These are phyloP conservation scores for Calephelis nemesis DNA, from an alignment of 1,140 invertebrate species.

Conservation along the genomic window DNA sequence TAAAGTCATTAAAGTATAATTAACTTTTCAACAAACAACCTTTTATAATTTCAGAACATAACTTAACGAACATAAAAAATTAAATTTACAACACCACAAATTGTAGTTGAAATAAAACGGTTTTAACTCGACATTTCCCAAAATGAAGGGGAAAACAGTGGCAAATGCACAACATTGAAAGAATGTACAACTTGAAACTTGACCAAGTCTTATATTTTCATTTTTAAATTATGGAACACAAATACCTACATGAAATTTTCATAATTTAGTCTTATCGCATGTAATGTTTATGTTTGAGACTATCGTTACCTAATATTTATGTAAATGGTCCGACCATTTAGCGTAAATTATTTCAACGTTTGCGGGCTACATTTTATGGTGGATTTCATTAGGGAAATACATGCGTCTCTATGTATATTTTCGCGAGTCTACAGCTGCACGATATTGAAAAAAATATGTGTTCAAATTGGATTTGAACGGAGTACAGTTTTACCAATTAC, in stretches of 20 bases:
- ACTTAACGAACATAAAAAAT: too few relatives aligned
- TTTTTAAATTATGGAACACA: conserved; percentile 59
- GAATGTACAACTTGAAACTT: neutral
- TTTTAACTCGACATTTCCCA: neutral
- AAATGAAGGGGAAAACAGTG: neutral
- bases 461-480: conserved; percentile 12
- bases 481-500: conserved; percentile 16
- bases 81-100: too few relatives aligned
- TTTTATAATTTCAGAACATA: too few relatives aligned
- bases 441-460: conserved; percentile 24
- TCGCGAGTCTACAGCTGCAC: conserved; percentile 32
- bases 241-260: conserved; percentile 55
- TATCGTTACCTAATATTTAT: conserved; percentile 68
- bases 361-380: conserved; percentile 49
- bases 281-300: conserved; percentile 70
- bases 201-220: neutral
- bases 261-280: conserved; percentile 71
- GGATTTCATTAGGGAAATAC: conserved; percentile 55
- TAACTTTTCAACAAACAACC: too few relatives aligned
- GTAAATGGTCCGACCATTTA: conserved; percentile 63
- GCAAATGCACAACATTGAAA: conserved; percentile 1
- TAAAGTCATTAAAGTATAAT: too few relatives aligned
- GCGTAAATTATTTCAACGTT: conserved; percentile 66
- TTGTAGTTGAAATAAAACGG: too few relatives aligned
- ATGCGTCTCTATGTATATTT: conserved; percentile 42